These are phyloP conservation scores for Dione vanillae DNA, from an alignment of 2,888 invertebrate species.

Conservation along the genomic window DNA sequence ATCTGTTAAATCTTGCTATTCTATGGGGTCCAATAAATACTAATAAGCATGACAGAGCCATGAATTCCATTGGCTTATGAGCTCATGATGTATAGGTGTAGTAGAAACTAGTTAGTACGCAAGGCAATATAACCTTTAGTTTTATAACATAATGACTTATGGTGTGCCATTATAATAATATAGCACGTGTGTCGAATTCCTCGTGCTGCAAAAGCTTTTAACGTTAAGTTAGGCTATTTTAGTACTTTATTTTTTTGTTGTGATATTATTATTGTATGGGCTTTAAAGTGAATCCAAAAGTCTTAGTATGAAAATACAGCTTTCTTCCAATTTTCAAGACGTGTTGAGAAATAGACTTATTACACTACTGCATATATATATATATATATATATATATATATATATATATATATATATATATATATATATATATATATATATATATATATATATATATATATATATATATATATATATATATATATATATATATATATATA, in stretches of 20 bases:
- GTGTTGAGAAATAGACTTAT: too few species aligned
- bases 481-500: too few species aligned
- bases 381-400: too few species aligned
- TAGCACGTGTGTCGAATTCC: background rate
- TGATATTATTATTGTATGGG: background rate
- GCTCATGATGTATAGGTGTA: constrained; percentile 25
- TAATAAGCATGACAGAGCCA: constrained; percentile 27
- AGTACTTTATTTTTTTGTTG: background rate
- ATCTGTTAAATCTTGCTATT: constrained; percentile 19
- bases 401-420: too few species aligned
- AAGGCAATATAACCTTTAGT: background rate
- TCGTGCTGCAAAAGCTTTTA: background rate
- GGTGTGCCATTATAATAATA: background rate
- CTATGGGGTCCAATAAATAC: constrained; percentile 27
- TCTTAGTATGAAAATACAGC: too few species aligned
- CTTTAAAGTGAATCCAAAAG: too few species aligned
- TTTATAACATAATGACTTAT: background rate
- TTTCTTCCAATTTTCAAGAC: too few species aligned
- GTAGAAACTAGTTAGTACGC: background rate
- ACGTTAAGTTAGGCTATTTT: background rate
- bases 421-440: too few species aligned
- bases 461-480: too few species aligned
- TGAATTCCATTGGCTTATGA: constrained; percentile 27
- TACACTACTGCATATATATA: too few species aligned
- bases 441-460: too few species aligned